These are phyloP conservation scores for Sebastes kiyomatsui DNA, from an alignment of 2,797 vertebrate genomes.

Conservation along the genomic window DNA sequence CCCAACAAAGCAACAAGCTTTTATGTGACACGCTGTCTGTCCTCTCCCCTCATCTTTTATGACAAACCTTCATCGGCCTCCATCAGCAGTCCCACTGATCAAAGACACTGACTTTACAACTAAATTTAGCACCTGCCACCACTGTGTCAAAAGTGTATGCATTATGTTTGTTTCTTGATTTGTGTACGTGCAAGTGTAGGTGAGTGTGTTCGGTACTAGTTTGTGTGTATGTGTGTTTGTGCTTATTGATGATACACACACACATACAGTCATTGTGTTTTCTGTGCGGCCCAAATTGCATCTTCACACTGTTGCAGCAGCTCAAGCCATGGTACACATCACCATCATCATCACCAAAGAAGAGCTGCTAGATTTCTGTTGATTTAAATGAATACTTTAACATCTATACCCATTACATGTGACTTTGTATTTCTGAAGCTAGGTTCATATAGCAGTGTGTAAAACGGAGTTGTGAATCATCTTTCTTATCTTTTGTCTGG, in stretches of 20 bases:
- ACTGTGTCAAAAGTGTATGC: slow-evolving; percentile 44
- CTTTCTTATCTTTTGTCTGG: not conserved
- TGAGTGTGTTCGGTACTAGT: slow-evolving; percentile 3
- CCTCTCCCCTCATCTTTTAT: slow-evolving; percentile 57
- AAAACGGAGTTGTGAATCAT: not conserved
- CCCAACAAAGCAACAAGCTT: slow-evolving; percentile 61
- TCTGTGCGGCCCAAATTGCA: slow-evolving; percentile 16
- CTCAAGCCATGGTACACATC: not conserved
- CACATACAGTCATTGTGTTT: not conserved
- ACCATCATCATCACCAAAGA: not conserved
- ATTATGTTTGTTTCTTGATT: slow-evolving; percentile 41
- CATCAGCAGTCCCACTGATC: slow-evolving; percentile 72
- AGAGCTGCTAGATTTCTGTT: slow-evolving; percentile 1
- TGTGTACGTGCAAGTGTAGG: slow-evolving; percentile 23
- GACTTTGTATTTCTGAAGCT: not conserved
- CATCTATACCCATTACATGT: not conserved
- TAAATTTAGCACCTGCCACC: slow-evolving; percentile 73
- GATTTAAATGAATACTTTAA: slow-evolving; percentile 2
- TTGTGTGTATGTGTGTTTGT: not conserved
- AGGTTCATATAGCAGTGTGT: not conserved
- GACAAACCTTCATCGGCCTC: slow-evolving; percentile 60
- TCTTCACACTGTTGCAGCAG: slow-evolving; percentile 9
- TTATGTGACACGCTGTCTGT: slow-evolving; percentile 61
- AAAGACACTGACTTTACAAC: slow-evolving; percentile 71
- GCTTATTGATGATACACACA: slow-evolving; percentile 10